Base-by-base conservation (phyloP, 2,888 invertebrate species). In the Macroteleia sp. region DNA sequence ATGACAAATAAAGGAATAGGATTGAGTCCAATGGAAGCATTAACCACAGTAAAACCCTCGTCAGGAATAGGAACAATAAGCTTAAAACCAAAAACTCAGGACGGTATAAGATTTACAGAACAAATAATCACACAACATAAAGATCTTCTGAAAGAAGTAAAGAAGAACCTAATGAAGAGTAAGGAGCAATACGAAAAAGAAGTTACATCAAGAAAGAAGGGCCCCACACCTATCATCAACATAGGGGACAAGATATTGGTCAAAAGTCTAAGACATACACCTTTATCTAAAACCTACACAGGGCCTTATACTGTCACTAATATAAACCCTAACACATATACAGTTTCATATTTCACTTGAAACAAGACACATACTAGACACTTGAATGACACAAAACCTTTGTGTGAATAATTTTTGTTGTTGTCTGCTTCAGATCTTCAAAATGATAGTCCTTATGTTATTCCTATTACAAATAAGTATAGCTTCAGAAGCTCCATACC, bases 241-340 rank as follows among this genome's bases (percentile, higher is more conserved):
- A 5, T 50, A 0, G 50, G 34, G n/a, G 50, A 50, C 12, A 32
- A 50, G n/a, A 50, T 50, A 2, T 34, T 50, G 20, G 50, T 50
- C 9, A 50, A 50, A 19, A 50, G 19, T 34, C 9, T 50, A 1
- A n/a, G 50, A 0, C 17, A 50, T 5, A 50, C 50, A 5, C 50
- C 34, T 5, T 19, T 50, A 19, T 50, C 32, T 9, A 50, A 50
- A 34, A 32, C 8, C 32, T 50, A 50, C 12, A 50, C 20, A n/a
- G 50, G 50, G 8, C 32, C 50, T 6, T 50, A 19, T 14, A 50
- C 8, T n/a, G 12, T 50, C 17, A 50, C 50, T 0, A 6, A 10
- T 20, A 50, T 50, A 19, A 50, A 50, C n/a, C 3, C 19, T 4
- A 16, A 32, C 20, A 50, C 50, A 10, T 34, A 50, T 12, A 50